Base-by-base conservation (phyloP, 2,113 vertebrate genomes). In the Corynorhinus townsendii region DNA sequence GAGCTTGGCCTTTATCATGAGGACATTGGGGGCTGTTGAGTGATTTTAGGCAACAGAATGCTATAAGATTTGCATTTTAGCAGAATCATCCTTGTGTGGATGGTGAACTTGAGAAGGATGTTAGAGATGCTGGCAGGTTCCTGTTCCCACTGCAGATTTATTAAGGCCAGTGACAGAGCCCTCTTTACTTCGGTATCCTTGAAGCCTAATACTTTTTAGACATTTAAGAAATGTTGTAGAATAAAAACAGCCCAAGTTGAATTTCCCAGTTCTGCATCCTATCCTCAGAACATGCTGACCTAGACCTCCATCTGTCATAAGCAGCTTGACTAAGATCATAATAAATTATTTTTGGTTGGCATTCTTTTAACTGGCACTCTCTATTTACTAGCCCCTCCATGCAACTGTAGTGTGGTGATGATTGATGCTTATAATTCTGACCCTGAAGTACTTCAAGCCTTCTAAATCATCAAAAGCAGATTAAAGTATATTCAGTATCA, bases 391-490 rank as follows among this genome's bases (percentile, higher is more conserved):
- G 77, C 69, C 79, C 82, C 77, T 88, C 94, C 43, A n/a, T 95
- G 95, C 69, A 75, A 1, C 82, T 68, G 54, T 56, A 38, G 82
- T 69, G 43, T 90, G 73, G 59, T 49, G 54, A 52, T 93, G 96
- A 97, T 95, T 77, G 96, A 97, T 96, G 95, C 73, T 96, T 96
- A 45, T 94, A 88, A 92, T 89, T 90, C 96, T 97, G 96, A 96
- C 95, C 96, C 95, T 89, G 90, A 95, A 85, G 86, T 75, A 71
- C 94, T 90, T 93, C 56, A 47, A 43, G 91, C 56, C 92, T 86
- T 72, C 96, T 97, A 95, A 97, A 95, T 96, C 92, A 96, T 96
- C 72, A 86, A 66, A 96, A 94, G 89, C 88, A 96, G 90, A 96
- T 97, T 96, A 93, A 97, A 97, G 92, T 95, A n/a, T 94, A 95